Base-by-base conservation (phyloP, 2,797 vertebrate genomes). In the Anniella stebbinsi region DNA sequence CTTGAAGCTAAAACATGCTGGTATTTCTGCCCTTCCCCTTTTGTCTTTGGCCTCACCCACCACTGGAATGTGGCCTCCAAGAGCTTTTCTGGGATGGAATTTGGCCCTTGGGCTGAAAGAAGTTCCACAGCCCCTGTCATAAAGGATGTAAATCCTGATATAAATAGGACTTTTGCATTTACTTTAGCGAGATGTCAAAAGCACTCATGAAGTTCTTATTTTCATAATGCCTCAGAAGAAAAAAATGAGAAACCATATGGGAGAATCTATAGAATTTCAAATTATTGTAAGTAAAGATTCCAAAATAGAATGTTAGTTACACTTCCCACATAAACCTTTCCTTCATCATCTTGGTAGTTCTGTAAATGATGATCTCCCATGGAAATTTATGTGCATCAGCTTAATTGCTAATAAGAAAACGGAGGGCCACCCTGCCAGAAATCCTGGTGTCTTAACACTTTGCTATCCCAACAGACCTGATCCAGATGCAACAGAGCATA, bases 401-500 rank as follows among this genome's bases (percentile, higher is more conserved):
- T 86, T 86, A 91, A 87, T 91, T 89, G 36, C 0, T 33, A 81
- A 86, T 90, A 92, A 75, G 51, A 66, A 82, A 89, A 86, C 36
- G 18, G 88, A 95, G 84, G 80, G 72, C 90, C 85, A 51, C 93
- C 86, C 90, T 96, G 93, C 93, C 91, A 95, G 89, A 87, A 95
- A 86, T 94, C 92, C 90, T 81, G 88, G 88, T 89, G 87, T 94
- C 92, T 94, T 92, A 95, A 91, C 90, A 85, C 2, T 90, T 88
- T 92, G 93, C 57, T 60, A 88, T 89, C 93, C 96, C 93, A 93
- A 66, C 8, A 90, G 91, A 91, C 88, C 88, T 94, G 67, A 92
- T 91, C 94, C 95, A 95, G 91, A 92, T 96, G 95, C 67, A 87
- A 57, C 41, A 86, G 86, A 95, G 92, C 95, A 96, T 95, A 95